Conservation (phyloP, 2,888 invertebrate species). For the Zygothrica quintamaculata region DNA sequence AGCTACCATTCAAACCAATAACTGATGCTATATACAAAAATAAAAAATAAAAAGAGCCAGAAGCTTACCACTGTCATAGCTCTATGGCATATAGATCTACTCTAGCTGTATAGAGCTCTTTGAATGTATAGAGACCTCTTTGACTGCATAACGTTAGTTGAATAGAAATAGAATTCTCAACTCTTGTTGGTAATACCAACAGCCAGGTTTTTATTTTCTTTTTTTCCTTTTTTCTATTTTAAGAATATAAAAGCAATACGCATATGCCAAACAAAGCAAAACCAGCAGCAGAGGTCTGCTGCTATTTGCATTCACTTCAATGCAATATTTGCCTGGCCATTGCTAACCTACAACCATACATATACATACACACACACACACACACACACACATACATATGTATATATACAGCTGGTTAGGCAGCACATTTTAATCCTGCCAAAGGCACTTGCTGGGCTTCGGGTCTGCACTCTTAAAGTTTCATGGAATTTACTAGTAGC, state of each 20-base stretch:
- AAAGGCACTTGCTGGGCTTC: constrained; percentile 72
- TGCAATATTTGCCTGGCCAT: constrained; percentile 59
- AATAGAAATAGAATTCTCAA: too few species aligned
- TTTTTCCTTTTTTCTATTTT: constrained; percentile 66
- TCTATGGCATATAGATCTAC: too few species aligned
- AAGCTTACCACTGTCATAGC: constrained; percentile 1
- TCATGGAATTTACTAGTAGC: constrained; percentile 57
- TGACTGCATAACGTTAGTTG: too few species aligned
- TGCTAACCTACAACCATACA: constrained; percentile 4
- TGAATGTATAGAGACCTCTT: too few species aligned
- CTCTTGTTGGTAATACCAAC: too few species aligned
- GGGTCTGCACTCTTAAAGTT: constrained; percentile 69
- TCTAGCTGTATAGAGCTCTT: too few species aligned
- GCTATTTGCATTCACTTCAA: constrained; percentile 73
- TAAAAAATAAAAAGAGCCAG: too few species aligned
- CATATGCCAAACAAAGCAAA: constrained; percentile 53
- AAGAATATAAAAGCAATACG: constrained; percentile 65
- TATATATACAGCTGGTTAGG: too few species aligned
- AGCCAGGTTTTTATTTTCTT: too few species aligned
- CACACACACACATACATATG: too few species aligned
- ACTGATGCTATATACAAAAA: too few species aligned
- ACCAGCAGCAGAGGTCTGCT: constrained; percentile 20
- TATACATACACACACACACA: neutral
- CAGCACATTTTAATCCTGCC: constrained; percentile 59
- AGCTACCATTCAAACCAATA: too few species aligned